A percentile compares a stretch with the other conserved stretches of the same genome.
phyloP scores from a whole-genome alignment of 2,113 vertebrate genomes.

The Merops nubicus region DNA sequence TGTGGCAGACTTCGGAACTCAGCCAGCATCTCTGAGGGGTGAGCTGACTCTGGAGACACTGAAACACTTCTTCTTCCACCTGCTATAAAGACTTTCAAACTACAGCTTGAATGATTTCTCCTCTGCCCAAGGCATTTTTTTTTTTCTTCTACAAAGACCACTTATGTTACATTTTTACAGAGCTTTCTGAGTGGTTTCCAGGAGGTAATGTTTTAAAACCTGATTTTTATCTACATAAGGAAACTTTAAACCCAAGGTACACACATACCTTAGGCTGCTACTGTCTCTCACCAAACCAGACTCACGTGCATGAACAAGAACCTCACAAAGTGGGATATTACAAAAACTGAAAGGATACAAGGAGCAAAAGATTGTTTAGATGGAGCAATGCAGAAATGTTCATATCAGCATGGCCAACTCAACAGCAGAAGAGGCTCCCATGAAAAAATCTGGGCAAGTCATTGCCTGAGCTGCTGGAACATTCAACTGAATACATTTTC shows the following conservation, averaged over 20 bases:
- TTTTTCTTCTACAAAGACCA: neutral
- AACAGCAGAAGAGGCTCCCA: neutral
- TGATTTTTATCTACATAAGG: neutral
- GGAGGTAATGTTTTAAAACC: neutral
- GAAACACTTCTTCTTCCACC: neutral
- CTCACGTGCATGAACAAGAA: rapidly evolving
- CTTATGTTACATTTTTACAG: neutral
- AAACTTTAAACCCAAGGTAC: neutral
- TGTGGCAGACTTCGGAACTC: neutral
- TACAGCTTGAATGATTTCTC: neutral
- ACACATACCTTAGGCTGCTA: neutral
- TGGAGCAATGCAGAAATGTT: neutral
- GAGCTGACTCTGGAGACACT: neutral
- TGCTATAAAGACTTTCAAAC: neutral
- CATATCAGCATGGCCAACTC: neutral
- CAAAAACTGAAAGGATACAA: neutral
- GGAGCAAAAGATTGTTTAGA: neutral
- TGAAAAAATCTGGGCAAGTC: neutral
- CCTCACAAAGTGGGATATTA: neutral
- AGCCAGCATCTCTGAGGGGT: neutral
- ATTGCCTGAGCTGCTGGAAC: neutral
- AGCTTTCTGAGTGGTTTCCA: neutral
- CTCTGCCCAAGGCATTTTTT: neutral
- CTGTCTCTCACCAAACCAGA: neutral
- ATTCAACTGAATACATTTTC: neutral